Evolutionary conservation across 2,113 vertebrate species (phyloP), one percentile per base, ranked within the genome.

Genomic region (Dicrurus megarhynchus): DNA sequence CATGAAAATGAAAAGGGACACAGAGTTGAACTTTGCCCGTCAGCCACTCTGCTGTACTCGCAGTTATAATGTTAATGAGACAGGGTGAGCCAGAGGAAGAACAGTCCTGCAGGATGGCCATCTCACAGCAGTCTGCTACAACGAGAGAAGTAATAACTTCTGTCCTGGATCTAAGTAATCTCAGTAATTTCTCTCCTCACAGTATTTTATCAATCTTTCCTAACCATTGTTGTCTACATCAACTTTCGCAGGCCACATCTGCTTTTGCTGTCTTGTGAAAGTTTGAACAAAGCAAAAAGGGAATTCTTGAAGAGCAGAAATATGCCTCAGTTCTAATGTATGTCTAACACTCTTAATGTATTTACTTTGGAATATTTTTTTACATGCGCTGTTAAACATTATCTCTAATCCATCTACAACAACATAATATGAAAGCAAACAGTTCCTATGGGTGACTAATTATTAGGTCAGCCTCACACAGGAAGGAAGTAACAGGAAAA

Each of bases 21-120:
- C 12, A 6, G 76, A 84, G 55, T 11, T 92, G 79, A 97, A 85
- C 75, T 86, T 67, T 90, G 79, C 63, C 88, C 3, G 3, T 85
- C 83, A 80, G 79, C 53, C 46, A 37, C 70, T 91, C 70, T 42
- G 22, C 63, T 70, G 30, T 50, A 35, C 75, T 74, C 1, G 0
- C 46, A 61, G 55, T 50, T 84, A 65, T 42, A 50, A 94, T 13
- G 27, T 85, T 86, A 97, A 92, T 46, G 71, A 92, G 92, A 86
- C 76, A 94, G 76, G 90, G 90, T 79, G 88, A 94, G 67, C 57
- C 1, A 1, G 92, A 97, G 83, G 94, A 94, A 92, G 95, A 95
- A 57, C 88, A 94, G 90, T 74, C 75, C 92, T 89, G 71, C 44
- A 67, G 83, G 71, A 92, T 6, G 6, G 69, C 37, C 71, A 61